phyloP scores from a whole-genome alignment of 2,113 vertebrate species.

The Brachionichthys hirsutus region DNA sequence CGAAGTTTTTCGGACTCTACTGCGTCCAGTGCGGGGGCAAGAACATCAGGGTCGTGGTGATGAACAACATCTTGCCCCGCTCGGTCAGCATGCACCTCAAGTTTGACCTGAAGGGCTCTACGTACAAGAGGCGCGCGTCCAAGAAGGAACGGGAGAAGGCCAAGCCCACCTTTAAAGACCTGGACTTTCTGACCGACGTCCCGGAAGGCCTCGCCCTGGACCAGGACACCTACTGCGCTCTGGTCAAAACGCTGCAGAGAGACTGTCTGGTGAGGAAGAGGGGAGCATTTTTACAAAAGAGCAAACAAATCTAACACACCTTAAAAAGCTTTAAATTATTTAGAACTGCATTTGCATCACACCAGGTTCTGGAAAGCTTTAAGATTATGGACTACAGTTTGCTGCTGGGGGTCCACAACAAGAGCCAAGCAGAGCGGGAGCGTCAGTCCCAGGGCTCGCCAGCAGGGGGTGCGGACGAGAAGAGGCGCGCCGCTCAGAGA shows the following conservation, averaged over 20 bases:
- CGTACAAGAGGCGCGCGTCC: slow-evolving; percentile 93
- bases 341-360: slow-evolving; percentile 2
- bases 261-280: slow-evolving; percentile 90
- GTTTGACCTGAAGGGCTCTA: slow-evolving; percentile 96
- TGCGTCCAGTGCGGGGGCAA: slow-evolving; percentile 96
- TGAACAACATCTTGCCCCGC: slow-evolving; percentile 96
- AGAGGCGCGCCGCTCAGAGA: slow-evolving; percentile 86
- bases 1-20: slow-evolving; percentile 97
- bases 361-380: slow-evolving; percentile 96
- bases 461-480: slow-evolving; percentile 82
- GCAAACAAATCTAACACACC: too few relatives aligned
- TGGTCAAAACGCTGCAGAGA: slow-evolving; percentile 92
- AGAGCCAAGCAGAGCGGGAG: slow-evolving; percentile 88
- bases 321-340: too few relatives aligned
- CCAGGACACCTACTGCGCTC: slow-evolving; percentile 86
- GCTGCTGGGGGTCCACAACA: slow-evolving; percentile 92
- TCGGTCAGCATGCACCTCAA: slow-evolving; percentile 97
- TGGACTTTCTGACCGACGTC: slow-evolving; percentile 93
- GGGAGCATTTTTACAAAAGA: too few relatives aligned
- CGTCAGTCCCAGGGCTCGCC: slow-evolving; percentile 84
- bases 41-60: slow-evolving; percentile 94
- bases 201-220: slow-evolving; percentile 91
- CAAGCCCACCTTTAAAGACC: slow-evolving; percentile 92
- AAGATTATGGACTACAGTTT: slow-evolving; percentile 99
- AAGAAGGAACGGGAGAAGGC: slow-evolving; percentile 96